These are phyloP conservation scores for Pithys albifrons DNA, from an alignment of 2,113 vertebrate genomes.

Conservation along the genomic window DNA sequence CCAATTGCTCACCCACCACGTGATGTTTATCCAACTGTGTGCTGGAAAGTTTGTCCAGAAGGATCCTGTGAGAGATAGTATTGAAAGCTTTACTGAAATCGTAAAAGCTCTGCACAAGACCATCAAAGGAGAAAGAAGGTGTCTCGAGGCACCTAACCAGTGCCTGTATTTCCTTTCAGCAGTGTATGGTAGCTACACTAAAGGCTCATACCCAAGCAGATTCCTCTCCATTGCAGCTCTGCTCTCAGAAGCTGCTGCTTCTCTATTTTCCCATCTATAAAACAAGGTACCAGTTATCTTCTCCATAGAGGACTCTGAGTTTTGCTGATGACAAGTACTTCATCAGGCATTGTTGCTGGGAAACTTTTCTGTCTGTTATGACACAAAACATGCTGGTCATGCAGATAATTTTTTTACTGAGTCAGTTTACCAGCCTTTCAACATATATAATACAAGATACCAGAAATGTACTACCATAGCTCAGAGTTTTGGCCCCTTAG, in stretches of 20 bases:
- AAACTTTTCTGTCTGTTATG: neutral
- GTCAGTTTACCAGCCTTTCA: neutral
- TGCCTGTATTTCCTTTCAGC: neutral
- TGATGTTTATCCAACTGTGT: neutral
- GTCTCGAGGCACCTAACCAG: neutral
- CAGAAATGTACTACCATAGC: neutral
- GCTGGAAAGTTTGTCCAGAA: neutral
- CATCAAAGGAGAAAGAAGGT: neutral
- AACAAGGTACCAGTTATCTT: neutral
- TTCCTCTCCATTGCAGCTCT: neutral
- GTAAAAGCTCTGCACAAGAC: neutral
- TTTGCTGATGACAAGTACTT: neutral
- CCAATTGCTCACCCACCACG: neutral
- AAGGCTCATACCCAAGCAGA: neutral
- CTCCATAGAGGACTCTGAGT: neutral
- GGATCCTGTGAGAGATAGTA: neutral
- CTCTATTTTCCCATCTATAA: neutral
- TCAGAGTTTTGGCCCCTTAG: slow-evolving; percentile 21
- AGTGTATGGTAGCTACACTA: neutral
- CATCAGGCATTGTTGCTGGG: neutral
- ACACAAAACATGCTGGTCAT: neutral
- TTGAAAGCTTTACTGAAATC: neutral
- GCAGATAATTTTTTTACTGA: neutral
- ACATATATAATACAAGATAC: neutral
- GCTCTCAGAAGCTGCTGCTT: neutral